phyloP scores from a whole-genome alignment of 2,888 invertebrate genomes.

The Ectropis crepuscularia region DNA sequence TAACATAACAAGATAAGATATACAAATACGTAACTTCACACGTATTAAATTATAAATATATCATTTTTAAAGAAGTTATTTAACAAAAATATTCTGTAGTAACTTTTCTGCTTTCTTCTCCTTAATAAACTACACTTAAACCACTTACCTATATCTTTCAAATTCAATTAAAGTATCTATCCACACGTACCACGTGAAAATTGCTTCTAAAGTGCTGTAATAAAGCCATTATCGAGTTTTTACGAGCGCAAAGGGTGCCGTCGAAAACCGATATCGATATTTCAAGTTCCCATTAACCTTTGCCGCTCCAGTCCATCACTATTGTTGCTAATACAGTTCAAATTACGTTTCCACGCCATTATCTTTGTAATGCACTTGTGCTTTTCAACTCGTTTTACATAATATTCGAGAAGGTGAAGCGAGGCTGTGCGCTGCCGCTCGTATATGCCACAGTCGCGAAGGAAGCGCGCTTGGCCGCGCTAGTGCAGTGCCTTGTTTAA shows the following conservation, averaged over 20 bases:
- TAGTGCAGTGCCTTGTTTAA: constrained; percentile 67
- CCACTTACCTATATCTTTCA: not conserved
- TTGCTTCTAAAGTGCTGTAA: constrained; percentile 6
- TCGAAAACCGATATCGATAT: constrained; percentile 19
- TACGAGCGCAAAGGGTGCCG: constrained; percentile 9
- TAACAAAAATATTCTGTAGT: too few species aligned
- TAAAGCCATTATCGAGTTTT: constrained; percentile 19
- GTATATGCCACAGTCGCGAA: constrained; percentile 66
- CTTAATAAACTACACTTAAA: too few species aligned
- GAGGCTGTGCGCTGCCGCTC: constrained; percentile 60
- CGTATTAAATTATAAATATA: too few species aligned
- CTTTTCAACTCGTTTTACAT: constrained; percentile 77
- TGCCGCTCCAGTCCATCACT: constrained; percentile 18
- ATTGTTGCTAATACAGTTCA: constrained; percentile 30
- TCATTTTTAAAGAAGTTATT: too few species aligned
- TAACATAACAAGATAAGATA: too few species aligned
- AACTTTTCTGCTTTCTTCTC: not conserved
- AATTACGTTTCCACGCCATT: constrained; percentile 44
- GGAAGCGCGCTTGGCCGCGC: constrained; percentile 76
- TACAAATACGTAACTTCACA: too few species aligned
- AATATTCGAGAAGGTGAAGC: constrained; percentile 77
- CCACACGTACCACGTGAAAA: not conserved
- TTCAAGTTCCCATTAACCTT: constrained; percentile 27
- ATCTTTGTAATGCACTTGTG: constrained; percentile 71
- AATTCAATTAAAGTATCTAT: constrained; percentile 5